These are phyloP conservation scores for Eufriesea mexicana DNA, from an alignment of 1,140 invertebrate species.

Conservation along the genomic window DNA sequence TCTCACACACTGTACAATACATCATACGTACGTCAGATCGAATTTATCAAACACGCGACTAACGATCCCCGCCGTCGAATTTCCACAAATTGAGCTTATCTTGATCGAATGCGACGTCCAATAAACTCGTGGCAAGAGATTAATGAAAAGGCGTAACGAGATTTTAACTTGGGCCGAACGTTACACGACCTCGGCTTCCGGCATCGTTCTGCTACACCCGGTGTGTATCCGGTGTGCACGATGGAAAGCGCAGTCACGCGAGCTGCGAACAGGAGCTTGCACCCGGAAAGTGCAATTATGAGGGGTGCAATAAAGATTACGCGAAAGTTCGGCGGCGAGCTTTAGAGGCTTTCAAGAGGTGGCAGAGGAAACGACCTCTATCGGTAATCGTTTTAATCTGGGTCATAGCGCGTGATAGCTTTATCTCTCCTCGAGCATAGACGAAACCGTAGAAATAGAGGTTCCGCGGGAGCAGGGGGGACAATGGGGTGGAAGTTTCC, in stretches of 20 bases:
- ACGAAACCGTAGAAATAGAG: slow-evolving; percentile 19
- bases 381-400: slow-evolving; percentile 14
- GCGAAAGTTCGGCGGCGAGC: background rate
- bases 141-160: background rate
- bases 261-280: background rate
- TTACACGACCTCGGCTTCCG: background rate
- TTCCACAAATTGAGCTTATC: no score
- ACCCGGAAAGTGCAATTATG: background rate
- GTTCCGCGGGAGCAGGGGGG: background rate
- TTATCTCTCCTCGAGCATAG: background rate
- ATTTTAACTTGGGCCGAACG: background rate
- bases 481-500: slow-evolving; percentile 3
- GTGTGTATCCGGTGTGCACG: background rate
- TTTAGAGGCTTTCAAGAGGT: background rate
- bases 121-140: background rate
- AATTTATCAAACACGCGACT: no score
- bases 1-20: no score
- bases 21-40: no score
- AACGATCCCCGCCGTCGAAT: no score
- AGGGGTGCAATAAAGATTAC: background rate
- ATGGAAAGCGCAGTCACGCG: slow-evolving; percentile 4
- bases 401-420: slow-evolving; percentile 5
- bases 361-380: background rate
- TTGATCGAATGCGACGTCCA: no score
- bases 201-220: background rate